phyloP scores from a whole-genome alignment of 2,113 vertebrate genomes.

The Cyanistes caeruleus region DNA sequence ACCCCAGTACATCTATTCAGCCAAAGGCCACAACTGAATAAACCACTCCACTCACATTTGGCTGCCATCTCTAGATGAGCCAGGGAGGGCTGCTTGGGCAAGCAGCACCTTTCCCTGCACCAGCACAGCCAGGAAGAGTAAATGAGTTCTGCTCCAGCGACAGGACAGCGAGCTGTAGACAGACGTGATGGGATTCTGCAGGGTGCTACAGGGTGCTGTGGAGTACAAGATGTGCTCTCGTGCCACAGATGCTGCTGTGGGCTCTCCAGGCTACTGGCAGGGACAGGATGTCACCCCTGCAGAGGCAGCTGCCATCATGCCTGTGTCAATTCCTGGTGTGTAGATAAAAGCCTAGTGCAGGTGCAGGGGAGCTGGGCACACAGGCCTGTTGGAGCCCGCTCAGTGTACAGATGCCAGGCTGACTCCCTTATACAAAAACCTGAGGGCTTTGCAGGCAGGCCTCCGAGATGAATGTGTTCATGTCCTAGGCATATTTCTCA shows the following conservation, averaged over 20 bases:
- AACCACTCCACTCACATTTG: background rate
- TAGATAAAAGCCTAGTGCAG: background rate
- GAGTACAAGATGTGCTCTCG: background rate
- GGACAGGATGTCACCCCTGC: background rate
- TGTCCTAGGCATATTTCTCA: background rate
- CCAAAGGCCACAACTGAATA: background rate
- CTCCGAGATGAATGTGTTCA: accelerated
- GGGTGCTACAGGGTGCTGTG: background rate
- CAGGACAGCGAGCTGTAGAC: background rate
- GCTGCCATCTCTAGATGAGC: background rate
- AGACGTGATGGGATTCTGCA: accelerated
- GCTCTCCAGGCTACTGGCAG: background rate
- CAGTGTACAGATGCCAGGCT: background rate
- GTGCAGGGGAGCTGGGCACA: background rate
- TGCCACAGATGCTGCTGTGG: accelerated
- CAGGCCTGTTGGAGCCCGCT: background rate
- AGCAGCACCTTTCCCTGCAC: background rate
- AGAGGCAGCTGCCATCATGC: background rate
- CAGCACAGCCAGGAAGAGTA: background rate
- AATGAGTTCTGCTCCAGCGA: background rate
- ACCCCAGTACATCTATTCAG: background rate
- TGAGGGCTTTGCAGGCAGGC: background rate
- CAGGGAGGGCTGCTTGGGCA: background rate
- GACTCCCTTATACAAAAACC: background rate
- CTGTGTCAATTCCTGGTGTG: accelerated